phyloP scores from a whole-genome alignment of 2,888 invertebrate species.

The Zaprionus bogoriensis region DNA sequence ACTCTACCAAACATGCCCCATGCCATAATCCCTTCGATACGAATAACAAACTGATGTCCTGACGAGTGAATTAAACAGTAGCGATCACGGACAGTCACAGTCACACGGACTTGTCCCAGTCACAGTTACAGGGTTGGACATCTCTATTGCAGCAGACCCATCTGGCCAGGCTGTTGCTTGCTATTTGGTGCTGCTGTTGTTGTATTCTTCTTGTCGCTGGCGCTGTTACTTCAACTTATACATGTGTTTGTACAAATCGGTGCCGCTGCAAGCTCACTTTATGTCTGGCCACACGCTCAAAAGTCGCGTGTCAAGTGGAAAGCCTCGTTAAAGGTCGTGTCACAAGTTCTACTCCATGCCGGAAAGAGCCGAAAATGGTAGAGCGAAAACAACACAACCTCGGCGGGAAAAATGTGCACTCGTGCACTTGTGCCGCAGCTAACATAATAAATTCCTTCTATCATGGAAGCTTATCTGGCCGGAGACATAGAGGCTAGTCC shows the following conservation, averaged over 20 bases:
- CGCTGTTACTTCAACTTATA: conserved; percentile 43
- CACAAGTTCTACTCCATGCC: conserved; percentile 58
- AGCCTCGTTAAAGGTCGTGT: conserved; percentile 75
- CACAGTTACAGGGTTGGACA: too few species aligned
- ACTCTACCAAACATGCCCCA: conserved; percentile 12
- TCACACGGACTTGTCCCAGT: too few species aligned
- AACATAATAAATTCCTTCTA: conserved; percentile 72
- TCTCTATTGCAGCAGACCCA: conserved; percentile 16
- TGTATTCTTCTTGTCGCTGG: conserved; percentile 5
- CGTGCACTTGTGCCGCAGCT: conserved; percentile 70
- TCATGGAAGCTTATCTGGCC: conserved; percentile 40
- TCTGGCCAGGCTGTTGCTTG: conserved; percentile 52
- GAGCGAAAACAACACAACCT: conserved; percentile 11
- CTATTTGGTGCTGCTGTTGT: conserved; percentile 71
- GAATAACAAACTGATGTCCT: too few species aligned
- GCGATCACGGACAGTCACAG: too few species aligned
- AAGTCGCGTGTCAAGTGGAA: conserved; percentile 68
- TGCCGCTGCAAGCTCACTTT: conserved; percentile 45
- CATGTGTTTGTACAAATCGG: conserved; percentile 79
- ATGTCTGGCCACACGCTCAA: conserved; percentile 53
- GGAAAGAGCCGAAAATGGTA: conserved; percentile 53
- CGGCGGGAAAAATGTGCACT: conserved; percentile 50
- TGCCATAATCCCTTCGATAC: too few species aligned
- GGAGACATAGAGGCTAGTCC: conserved; percentile 12
- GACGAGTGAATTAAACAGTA: too few species aligned